Percentiles rank a stretch among this genome's conserved stretches.
Conservation (phyloP, 2,113 vertebrate genomes). For the Microtus ochrogaster region DNA sequence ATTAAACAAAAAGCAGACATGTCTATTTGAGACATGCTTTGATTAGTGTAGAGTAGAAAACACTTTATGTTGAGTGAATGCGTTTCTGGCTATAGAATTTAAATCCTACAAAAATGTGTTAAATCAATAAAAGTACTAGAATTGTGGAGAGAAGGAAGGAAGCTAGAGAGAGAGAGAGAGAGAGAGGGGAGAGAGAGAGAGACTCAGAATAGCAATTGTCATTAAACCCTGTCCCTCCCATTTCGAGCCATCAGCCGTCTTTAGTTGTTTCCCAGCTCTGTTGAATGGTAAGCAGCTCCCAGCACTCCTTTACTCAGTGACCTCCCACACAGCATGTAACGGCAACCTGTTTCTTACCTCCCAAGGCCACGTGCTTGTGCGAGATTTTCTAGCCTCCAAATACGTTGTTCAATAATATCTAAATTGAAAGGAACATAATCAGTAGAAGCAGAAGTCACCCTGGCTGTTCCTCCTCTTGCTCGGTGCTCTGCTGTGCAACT, state of each 20-base stretch:
- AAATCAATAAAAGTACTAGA: slow-evolving; percentile 41
- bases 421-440: neutral
- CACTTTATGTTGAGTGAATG: slow-evolving; percentile 23
- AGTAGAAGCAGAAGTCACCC: neutral
- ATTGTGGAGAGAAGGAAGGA: neutral
- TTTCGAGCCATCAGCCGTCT: neutral
- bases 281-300: neutral
- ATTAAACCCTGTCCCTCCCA: neutral
- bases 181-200: neutral
- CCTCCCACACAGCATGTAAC: neutral
- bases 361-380: neutral
- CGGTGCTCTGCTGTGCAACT: neutral
- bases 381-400: neutral
- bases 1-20: neutral
- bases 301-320: neutral
- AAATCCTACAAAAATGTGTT: neutral
- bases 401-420: neutral
- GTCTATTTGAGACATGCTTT: neutral
- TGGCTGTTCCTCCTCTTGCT: neutral
- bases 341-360: neutral
- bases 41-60: neutral
- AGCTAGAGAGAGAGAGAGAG: too few species aligned
- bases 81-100: slow-evolving; percentile 19
- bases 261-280: neutral
- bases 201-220: neutral